Percentiles rank a stretch among this genome's conserved stretches.
phyloP scores from a whole-genome alignment of 1,140 invertebrate species.

The Latrodectus geometricus region DNA sequence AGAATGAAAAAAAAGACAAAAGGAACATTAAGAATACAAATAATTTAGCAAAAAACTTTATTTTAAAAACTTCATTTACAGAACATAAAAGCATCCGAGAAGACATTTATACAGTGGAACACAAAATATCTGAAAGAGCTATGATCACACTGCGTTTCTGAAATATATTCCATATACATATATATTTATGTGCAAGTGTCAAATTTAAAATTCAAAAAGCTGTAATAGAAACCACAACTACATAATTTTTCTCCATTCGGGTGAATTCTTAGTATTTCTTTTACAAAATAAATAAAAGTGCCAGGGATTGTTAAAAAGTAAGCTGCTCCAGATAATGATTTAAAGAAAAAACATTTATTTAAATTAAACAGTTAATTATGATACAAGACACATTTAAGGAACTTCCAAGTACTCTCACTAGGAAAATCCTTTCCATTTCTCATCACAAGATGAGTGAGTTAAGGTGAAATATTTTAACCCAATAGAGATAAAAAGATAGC shows the following conservation, averaged over 20 bases:
- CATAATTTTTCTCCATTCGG: neutral
- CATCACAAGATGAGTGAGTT: neutral
- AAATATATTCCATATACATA: slow-evolving; percentile 1
- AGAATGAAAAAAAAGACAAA: neutral
- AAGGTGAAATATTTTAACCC: slow-evolving; percentile 10
- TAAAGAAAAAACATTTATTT: slow-evolving; percentile 49
- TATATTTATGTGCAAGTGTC: slow-evolving; percentile 25
- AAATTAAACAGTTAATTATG: slow-evolving; percentile 57
- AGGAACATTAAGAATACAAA: neutral
- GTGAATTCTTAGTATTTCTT: neutral
- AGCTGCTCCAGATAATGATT: slow-evolving; percentile 14
- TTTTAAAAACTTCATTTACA: slow-evolving; percentile 51
- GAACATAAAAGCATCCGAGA: slow-evolving; percentile 7
- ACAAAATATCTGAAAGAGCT: slow-evolving; percentile 8
- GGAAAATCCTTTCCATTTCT: slow-evolving; percentile 23
- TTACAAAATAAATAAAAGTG: neutral
- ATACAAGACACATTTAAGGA: slow-evolving; percentile 43
- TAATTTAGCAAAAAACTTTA: slow-evolving; percentile 41
- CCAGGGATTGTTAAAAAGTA: slow-evolving; percentile 4
- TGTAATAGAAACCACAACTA: slow-evolving; percentile 26
- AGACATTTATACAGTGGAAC: slow-evolving; percentile 29
- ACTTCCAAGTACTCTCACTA: slow-evolving; percentile 47
- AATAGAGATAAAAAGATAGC: slow-evolving; percentile 4
- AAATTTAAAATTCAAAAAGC: slow-evolving; percentile 1
- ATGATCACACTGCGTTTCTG: neutral